Conservation (phyloP, 2,888 invertebrate species). For the Panzeria rudis region DNA sequence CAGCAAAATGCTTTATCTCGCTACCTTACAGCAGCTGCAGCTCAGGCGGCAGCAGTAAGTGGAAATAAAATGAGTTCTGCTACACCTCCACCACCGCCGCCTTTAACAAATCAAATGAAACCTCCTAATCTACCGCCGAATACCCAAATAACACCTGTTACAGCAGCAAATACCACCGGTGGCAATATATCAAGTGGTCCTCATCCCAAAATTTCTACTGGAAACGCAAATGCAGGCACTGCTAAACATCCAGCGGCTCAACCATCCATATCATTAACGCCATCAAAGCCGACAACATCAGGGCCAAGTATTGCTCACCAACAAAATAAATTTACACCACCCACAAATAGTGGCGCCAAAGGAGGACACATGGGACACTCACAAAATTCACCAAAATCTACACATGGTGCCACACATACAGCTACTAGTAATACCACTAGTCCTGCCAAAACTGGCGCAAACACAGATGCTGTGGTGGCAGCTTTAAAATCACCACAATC, state of each 20-base stretch:
- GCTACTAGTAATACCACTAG: slow-evolving; percentile 51
- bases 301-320: slow-evolving; percentile 75
- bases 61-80: slow-evolving; percentile 72
- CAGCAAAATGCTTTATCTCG: slow-evolving; percentile 75
- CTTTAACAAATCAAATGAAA: slow-evolving; percentile 75
- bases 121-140: slow-evolving; percentile 77
- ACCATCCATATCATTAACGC: slow-evolving; percentile 76
- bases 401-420: slow-evolving; percentile 56
- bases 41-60: slow-evolving; percentile 57
- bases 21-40: slow-evolving; percentile 76
- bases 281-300: slow-evolving; percentile 74
- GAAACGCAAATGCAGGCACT: slow-evolving; percentile 43
- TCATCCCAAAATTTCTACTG: slow-evolving; percentile 57
- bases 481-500: slow-evolving; percentile 75
- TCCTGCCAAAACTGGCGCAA: slow-evolving; percentile 52
- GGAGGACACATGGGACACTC: slow-evolving; percentile 73
- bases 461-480: slow-evolving; percentile 50
- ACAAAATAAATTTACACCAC: slow-evolving; percentile 74
- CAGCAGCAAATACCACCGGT: slow-evolving; percentile 60
- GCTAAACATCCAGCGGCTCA: slow-evolving; percentile 61
- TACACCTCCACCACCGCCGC: slow-evolving; percentile 74
- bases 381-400: slow-evolving; percentile 75
- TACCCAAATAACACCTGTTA: slow-evolving; percentile 77
- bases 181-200: slow-evolving; percentile 56
- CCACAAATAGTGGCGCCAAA: slow-evolving; percentile 71